Conservation (phyloP, 2,113 vertebrate species). For the Anhinga anhinga region DNA sequence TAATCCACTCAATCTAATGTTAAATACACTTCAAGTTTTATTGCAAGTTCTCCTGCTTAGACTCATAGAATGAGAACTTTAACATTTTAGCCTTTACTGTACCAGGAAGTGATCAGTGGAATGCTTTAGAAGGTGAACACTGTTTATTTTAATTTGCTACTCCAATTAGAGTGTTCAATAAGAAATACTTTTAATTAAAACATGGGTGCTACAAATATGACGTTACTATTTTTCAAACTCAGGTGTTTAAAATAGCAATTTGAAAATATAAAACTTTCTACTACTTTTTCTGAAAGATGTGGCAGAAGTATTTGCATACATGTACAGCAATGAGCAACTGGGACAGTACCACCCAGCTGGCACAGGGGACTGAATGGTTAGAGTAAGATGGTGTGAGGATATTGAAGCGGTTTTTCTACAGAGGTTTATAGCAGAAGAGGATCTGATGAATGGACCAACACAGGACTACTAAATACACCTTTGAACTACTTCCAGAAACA, state of each 20-base stretch:
- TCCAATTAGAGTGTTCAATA: constrained; percentile 19
- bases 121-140: neutral
- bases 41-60: neutral
- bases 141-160: constrained; percentile 29
- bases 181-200: constrained; percentile 34
- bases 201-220: neutral
- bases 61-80: neutral
- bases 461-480: neutral
- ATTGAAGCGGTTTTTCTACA: neutral
- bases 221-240: neutral
- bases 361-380: neutral
- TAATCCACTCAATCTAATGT: neutral
- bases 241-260: neutral
- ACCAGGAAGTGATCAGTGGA: constrained; percentile 30
- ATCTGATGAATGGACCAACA: neutral
- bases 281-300: neutral
- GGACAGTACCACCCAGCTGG: neutral
- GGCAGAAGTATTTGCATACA: neutral
- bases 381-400: neutral
- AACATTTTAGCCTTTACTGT: neutral
- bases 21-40: neutral
- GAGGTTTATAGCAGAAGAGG: neutral
- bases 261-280: neutral
- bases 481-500: neutral
- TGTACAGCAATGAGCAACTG: neutral